phyloP scores from a whole-genome alignment of 2,113 vertebrate species.

The Haemorhous mexicanus region DNA sequence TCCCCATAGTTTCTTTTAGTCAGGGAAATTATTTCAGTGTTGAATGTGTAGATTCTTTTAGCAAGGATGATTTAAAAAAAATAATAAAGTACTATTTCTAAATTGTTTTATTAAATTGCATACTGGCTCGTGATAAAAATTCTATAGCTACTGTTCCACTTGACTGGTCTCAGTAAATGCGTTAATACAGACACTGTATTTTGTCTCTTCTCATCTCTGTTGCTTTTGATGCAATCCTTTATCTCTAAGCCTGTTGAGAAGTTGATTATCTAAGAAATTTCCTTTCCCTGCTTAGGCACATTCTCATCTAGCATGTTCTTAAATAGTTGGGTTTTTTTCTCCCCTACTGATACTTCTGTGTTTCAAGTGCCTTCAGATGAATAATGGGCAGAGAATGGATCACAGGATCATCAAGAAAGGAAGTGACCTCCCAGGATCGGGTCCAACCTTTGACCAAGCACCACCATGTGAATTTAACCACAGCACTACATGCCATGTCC shows the following conservation, averaged over 20 bases:
- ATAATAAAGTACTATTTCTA: not conserved
- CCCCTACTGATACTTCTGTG: not conserved
- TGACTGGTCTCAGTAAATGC: not conserved
- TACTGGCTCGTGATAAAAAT: not conserved
- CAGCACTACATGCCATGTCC: not conserved
- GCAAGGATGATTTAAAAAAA: not conserved
- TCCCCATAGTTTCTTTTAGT: not conserved
- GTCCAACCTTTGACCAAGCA: not conserved
- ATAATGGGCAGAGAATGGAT: not conserved
- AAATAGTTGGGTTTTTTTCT: not conserved
- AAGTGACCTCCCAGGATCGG: not conserved
- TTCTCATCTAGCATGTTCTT: not conserved
- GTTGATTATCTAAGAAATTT: not conserved
- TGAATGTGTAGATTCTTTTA: not conserved
- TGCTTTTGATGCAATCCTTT: not conserved
- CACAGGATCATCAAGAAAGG: not conserved
- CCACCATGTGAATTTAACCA: not conserved
- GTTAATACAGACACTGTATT: not conserved
- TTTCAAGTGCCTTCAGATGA: not conserved
- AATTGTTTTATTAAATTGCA: not conserved
- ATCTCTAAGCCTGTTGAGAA: not conserved
- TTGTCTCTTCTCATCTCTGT: not conserved
- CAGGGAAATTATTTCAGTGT: not conserved
- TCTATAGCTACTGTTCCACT: not conserved
- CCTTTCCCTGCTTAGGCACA: not conserved